Evolutionary conservation across 2,113 vertebrate genomes (phyloP).

Genomic region (Tychaedon coryphoeus): DNA sequence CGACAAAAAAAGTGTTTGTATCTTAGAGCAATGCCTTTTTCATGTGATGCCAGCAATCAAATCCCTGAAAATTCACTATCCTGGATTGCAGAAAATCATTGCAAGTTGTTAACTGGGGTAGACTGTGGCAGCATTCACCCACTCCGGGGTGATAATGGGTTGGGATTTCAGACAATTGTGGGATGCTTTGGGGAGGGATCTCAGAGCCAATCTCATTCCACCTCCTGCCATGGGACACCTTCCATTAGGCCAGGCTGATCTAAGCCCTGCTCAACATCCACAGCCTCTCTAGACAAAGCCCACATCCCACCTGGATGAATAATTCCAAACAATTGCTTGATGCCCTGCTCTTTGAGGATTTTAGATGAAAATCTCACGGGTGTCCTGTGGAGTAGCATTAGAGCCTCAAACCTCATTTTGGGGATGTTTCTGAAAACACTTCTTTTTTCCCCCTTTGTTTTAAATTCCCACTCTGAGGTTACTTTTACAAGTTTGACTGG

Average conservation of each 20-base stretch:
- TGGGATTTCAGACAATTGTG: not conserved
- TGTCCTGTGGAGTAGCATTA: not conserved
- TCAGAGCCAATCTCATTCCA: not conserved
- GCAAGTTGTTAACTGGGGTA: not conserved
- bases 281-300: not conserved
- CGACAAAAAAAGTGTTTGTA: not conserved
- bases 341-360: not conserved
- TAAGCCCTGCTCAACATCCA: not conserved
- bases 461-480: slow-evolving; percentile 1
- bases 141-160: not conserved
- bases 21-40: not conserved
- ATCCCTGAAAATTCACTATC: not conserved
- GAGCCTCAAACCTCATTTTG: not conserved
- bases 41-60: not conserved
- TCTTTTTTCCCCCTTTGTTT: accelerated
- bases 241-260: not conserved
- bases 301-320: not conserved
- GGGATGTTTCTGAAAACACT: slow-evolving; percentile 12
- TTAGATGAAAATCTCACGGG: not conserved
- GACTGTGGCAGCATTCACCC: not conserved
- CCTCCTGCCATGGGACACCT: not conserved
- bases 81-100: not conserved
- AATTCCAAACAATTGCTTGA: not conserved
- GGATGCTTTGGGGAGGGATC: not conserved
- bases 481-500: slow-evolving; percentile 53